Base-by-base conservation (phyloP, 2,888 invertebrate genomes). In the Pseudococcus viburni region DNA sequence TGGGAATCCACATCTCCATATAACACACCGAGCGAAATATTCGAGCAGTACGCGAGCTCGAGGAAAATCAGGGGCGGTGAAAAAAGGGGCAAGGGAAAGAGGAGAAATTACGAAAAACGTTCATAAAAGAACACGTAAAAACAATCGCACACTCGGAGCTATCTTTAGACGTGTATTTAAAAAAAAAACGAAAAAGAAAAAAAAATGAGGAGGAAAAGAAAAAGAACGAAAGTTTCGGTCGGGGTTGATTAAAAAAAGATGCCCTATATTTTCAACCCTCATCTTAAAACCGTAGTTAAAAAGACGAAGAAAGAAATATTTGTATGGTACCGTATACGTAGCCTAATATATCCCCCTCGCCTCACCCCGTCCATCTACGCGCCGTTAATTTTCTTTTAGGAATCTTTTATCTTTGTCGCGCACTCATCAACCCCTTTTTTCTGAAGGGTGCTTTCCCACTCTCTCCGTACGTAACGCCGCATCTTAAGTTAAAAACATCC, bases 351-450 rank as follows among this genome's bases (percentile, higher is more conserved):
- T 51, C 55, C 88, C 80, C 55, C 83, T 26, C 88, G 86, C 33
- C 48, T 77, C 77, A 26, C 22, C 73, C 22, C 42, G 8, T 42
- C 68, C 86, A 42, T 46, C 83, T 88, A 80, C 59, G 77, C 88
- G 83, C 88, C 88, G 88, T 93, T 93, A 93, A 93, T 93, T 93
- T 93, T 93, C 93, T 93, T 93, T 93, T 88, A 84, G 77, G 85
- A 85, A 93, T 93, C 93, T 93, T 92, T 89, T 92, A 91, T 92
- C 91, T 92, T 91, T 91, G 91, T 92, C 89, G 92, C 91, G 91
- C 90, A 91, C 91, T 91, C 91, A 91, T 90, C 91, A 89, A 90
- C 90, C 90, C 88, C 89, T 64, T 89, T 89, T 88, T 73, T 86
- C 86, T 86, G 64, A 88, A 88, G 88, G 84, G 88, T 64, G 77